Percentiles rank a stretch among this genome's conserved stretches.
Conservation (phyloP, 2,797 vertebrate genomes). For the Hydrophis major region DNA sequence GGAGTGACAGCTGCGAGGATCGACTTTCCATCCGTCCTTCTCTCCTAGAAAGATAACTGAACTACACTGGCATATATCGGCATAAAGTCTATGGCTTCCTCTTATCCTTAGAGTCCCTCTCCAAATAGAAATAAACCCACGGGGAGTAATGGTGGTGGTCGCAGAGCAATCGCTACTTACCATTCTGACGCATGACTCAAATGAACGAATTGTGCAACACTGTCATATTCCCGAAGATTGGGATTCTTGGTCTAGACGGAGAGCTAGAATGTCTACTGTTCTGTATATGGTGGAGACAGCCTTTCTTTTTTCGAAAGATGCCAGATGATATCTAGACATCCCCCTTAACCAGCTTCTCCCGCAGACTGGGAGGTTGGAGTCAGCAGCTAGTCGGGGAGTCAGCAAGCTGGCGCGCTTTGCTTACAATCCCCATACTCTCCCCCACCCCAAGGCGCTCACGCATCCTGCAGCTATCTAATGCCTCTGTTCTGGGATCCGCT, state of each 20-base stretch:
- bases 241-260: background rate
- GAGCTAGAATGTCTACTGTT: background rate
- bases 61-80: background rate
- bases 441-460: background rate
- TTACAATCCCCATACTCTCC: background rate
- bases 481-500: background rate
- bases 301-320: too few relatives aligned
- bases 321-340: background rate
- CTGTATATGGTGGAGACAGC: background rate
- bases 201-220: background rate
- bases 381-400: background rate
- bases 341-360: background rate
- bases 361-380: background rate
- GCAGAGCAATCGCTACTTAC: background rate
- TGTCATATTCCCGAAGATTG: background rate
- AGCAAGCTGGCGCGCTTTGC: background rate
- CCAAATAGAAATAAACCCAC: background rate
- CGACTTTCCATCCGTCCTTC: background rate
- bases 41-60: background rate
- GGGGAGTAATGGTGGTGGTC: background rate
- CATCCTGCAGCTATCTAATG: background rate
- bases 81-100: background rate
- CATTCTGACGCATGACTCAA: slow-evolving; percentile 17
- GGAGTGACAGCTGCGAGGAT: background rate
- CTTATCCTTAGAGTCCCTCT: background rate